Conservation (phyloP, 2,888 invertebrate genomes). For the Ophion ventricosus region DNA sequence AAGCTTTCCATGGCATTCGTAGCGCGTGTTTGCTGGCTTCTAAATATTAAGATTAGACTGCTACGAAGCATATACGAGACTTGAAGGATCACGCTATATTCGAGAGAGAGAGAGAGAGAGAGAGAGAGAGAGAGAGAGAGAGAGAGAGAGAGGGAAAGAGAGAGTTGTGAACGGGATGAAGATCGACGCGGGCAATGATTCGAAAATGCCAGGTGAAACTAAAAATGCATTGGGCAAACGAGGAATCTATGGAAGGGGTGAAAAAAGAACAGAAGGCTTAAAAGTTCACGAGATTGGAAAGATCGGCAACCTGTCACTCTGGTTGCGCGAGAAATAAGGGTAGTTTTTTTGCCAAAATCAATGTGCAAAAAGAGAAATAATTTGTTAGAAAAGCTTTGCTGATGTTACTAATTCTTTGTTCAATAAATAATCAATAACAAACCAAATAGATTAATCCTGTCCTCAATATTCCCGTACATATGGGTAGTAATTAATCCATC, state of each 20-base stretch:
- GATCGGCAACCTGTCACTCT: no score
- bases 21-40: slow-evolving; percentile 72
- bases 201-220: slow-evolving; percentile 5
- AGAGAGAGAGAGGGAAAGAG: slow-evolving; percentile 6
- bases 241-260: background rate
- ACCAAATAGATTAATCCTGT: no score
- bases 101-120: no score
- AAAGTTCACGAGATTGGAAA: background rate
- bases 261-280: background rate
- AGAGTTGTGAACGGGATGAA: slow-evolving; percentile 36
- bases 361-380: no score
- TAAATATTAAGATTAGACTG: slow-evolving; percentile 73
- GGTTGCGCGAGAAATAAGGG: background rate
- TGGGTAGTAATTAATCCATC: no score
- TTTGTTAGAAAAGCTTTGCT: no score
- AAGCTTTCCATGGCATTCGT: slow-evolving; percentile 66
- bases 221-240: background rate
- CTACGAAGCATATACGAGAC: background rate
- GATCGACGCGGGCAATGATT: background rate
- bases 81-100: background rate
- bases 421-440: no score
- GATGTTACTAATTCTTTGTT: no score
- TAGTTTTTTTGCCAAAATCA: background rate
- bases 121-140: background rate
- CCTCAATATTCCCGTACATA: no score